These are phyloP conservation scores for Synanthedon formicaeformis DNA, from an alignment of 2,888 invertebrate genomes.

Conservation along the genomic window DNA sequence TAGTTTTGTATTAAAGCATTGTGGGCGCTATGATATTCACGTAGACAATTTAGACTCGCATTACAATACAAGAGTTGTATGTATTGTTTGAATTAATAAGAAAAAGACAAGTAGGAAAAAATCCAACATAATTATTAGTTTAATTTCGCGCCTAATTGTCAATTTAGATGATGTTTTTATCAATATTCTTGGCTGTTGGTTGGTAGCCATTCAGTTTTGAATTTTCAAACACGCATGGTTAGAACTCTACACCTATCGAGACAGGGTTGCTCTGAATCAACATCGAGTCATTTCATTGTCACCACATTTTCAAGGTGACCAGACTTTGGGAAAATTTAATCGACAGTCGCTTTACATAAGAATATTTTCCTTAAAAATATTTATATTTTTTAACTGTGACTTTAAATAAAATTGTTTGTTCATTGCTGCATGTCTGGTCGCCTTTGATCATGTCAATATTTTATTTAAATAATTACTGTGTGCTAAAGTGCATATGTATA, in stretches of 20 bases:
- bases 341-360: background rate
- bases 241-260: slow-evolving; percentile 47
- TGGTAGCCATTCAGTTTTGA: background rate
- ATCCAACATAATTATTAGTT: no score
- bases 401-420: slow-evolving; percentile 17
- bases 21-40: no score
- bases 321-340: slow-evolving; percentile 29
- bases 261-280: slow-evolving; percentile 45
- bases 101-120: no score
- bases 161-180: background rate
- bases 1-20: no score
- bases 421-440: slow-evolving; percentile 70
- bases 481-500: slow-evolving; percentile 29
- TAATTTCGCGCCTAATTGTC: no score
- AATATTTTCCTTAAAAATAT: slow-evolving; percentile 8
- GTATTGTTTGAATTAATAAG: no score
- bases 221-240: slow-evolving; percentile 38
- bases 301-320: slow-evolving; percentile 61
- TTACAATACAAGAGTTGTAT: no score
- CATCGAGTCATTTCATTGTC: slow-evolving; percentile 37
- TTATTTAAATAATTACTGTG: slow-evolving; percentile 31
- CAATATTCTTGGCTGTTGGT: background rate
- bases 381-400: slow-evolving; percentile 7
- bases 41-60: no score
- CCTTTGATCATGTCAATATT: slow-evolving; percentile 39